Conservation (phyloP, 92 coral and sea anemone species). For the Bergia puertoricense region DNA sequence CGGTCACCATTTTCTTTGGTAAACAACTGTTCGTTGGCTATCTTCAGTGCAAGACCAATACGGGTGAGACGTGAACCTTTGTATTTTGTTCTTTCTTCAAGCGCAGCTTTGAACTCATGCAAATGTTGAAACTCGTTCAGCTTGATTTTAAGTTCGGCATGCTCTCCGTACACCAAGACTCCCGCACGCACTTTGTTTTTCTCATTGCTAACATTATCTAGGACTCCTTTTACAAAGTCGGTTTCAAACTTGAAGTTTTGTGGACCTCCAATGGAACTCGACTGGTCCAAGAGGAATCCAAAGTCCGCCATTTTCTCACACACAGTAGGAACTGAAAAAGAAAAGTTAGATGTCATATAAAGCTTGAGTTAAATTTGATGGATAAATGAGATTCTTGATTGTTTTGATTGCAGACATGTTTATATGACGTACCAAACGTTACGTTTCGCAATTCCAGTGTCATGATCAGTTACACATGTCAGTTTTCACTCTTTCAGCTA, state of each 20-base stretch:
- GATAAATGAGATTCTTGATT: neutral
- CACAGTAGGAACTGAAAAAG: conserved; percentile 8
- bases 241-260: conserved; percentile 3
- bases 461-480: too few species aligned
- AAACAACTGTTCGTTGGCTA: conserved; percentile 6
- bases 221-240: conserved; percentile 22
- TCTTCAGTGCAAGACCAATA: neutral
- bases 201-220: neutral
- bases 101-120: conserved; percentile 22
- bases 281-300: conserved; percentile 28
- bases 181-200: conserved; percentile 12
- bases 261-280: conserved; percentile 12
- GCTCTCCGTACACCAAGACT: neutral
- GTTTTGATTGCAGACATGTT: neutral
- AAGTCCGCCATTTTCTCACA: conserved; percentile 21
- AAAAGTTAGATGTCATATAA: neutral
- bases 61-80: neutral
- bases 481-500: too few species aligned
- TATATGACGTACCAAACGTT: too few species aligned
- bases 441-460: too few species aligned
- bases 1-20: conserved; percentile 33
- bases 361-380: neutral
- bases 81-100: neutral
- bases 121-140: conserved; percentile 7
- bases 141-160: conserved; percentile 1